Evolutionary conservation across 2,888 invertebrate genomes (phyloP), one percentile per base, ranked within the genome.

Genomic region (Stictocephala bisonia): DNA sequence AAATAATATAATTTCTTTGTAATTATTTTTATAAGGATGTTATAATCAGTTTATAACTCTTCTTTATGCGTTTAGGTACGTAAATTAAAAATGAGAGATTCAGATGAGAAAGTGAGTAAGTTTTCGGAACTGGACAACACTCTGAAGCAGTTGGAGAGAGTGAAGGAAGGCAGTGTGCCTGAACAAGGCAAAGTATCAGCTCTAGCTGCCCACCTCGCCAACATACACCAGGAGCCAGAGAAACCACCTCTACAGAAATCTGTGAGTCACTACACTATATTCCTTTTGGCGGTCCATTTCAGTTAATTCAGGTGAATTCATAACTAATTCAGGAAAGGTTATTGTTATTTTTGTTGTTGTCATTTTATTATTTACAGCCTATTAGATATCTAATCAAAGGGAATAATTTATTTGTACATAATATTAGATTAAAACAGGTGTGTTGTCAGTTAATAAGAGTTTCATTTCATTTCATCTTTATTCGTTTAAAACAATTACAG

Each of bases 161-260:
- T 93, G 77, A 91, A 90, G 84, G 93, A 95, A 86, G 94, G 95
- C 81, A 89, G 88, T 79, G 85, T 88, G 60, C 85, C 92, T 78
- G 91, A 91, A 79, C 84, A 86, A 81, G 90, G 90, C 60, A 93
- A 93, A 85, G 95, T 96, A 9, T 95, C 95, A 40, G 91, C 91
- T 71, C 91, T 96, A 85, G 95, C 95, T n/a, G 94, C 93, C 83
- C 88, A 94, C 80, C 88, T 93, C 81, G 86, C 87, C 66, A 84
- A 84, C 80, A 88, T 87, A 80, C 85, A 86, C 80, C 87, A 85
- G 76, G 87, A 87, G 80, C 85, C 86, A 27, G 87, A 86, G 78
- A 82, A 85, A 69, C 81, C 81, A 70, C 76, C 81, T 35, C 77
- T 82, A 58, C 87, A 86, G 79, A 86, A 85, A 85, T 86, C 84